Evolutionary conservation across 2,888 invertebrate genomes (phyloP).

Genomic region (Sclerodermus sp.): DNA sequence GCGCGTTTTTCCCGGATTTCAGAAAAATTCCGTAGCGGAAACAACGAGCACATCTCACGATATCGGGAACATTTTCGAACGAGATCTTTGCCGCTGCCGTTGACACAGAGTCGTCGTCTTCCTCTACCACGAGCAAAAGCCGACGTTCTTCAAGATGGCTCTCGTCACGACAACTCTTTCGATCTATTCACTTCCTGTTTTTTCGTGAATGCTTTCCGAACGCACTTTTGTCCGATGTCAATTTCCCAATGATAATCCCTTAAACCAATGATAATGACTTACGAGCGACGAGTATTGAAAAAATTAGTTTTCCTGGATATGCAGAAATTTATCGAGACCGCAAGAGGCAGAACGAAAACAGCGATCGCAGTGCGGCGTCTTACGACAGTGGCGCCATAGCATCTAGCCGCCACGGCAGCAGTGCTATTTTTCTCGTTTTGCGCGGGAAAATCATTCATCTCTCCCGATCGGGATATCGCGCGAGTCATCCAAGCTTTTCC

Average conservation of each 20-base stretch:
- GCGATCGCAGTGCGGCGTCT: constrained; percentile 36
- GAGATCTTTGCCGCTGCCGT: constrained; percentile 32
- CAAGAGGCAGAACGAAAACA: constrained; percentile 40
- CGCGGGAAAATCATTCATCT: constrained; percentile 26
- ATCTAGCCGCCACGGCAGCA: constrained; percentile 24
- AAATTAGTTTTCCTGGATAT: constrained; percentile 21
- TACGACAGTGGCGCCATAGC: constrained; percentile 39
- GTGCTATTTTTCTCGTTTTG: constrained; percentile 20
- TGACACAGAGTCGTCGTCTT: constrained; percentile 22
- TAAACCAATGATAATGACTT: constrained; percentile 25
- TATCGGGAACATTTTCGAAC: constrained; percentile 22
- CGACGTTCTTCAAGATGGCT: constrained; percentile 46
- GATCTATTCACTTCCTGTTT: constrained; percentile 35
- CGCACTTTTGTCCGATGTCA: constrained; percentile 28
- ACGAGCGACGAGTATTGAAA: constrained; percentile 21
- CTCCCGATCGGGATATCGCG: no score
- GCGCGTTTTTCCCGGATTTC: no score
- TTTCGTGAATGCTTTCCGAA: constrained; percentile 34
- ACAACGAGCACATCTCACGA: constrained; percentile 7
- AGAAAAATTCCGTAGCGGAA: no score
- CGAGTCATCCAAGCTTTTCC: no score
- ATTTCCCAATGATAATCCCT: constrained; percentile 9
- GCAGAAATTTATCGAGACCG: constrained; percentile 27
- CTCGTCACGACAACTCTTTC: constrained; percentile 32
- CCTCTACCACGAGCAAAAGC: constrained; percentile 35